Evolutionary conservation across 2,888 invertebrate species (phyloP), one percentile per base, ranked within the genome.

Genomic region (Ochropleura plecta): DNA sequence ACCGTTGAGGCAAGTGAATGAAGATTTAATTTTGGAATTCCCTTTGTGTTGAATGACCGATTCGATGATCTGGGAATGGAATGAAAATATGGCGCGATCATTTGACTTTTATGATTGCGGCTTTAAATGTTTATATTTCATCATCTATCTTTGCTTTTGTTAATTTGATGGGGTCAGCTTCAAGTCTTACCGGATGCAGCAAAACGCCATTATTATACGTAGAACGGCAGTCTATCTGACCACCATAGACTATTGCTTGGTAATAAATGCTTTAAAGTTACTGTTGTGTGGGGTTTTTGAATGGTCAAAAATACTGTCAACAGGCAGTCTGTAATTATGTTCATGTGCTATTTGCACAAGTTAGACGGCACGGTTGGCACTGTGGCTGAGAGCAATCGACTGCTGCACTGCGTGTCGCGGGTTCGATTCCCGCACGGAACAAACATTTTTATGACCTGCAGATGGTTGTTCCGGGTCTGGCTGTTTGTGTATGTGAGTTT

Each of bases 21-120:
- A 77, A 83, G 81, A 78, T 77, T 82, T 72, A 86, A 84, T 80
- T 86, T 78, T 70, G 55, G 66, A 63, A 75, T 77, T 69, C 64
- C 30, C 65, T 81, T 74, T 75, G 66, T 77, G 73, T 66, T 78
- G 70, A 64, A 76, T 66, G 59, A 55, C 5, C 59, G 62, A 70
- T 78, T 53, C 62, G 12, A 66, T 75, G 53, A 72, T 75, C 14
- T 51, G 20, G 12, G 49, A 66, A 66, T 79, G 66, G 9, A 83
- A 78, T 78, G 67, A 78, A 81, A 70, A 64, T 74, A 73, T 68
- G 30, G 63, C 46, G 63, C 46, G 0, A 30, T 8, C 53, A 57
- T 57, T 51, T 64, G 57, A 64, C 16, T 77, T 78, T 77, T 64
- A 64, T 59, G 49, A 51, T 18, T 42, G 9, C 63, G 42, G 72